A percentile compares a stretch with the other conserved stretches of the same genome.
Evolutionary conservation across 2,888 invertebrate species (phyloP).

Genomic region (Steinernema hermaphroditum): DNA sequence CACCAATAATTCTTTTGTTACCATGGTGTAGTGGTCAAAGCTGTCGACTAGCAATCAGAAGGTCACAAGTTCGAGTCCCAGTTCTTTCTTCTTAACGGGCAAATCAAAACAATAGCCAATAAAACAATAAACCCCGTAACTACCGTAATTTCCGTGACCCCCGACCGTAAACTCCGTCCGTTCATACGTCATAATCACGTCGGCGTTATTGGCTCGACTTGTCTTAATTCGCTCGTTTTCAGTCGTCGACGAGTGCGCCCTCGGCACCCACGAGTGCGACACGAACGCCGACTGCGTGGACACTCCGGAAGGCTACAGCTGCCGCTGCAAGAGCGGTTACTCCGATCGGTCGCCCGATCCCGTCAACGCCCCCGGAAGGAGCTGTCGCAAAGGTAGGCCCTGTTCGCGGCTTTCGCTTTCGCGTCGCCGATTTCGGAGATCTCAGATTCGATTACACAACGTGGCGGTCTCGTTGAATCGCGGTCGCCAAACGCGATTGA

Average conservation of each 20-base stretch:
- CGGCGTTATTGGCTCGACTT: too few relatives aligned
- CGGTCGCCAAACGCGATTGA: slow-evolving; percentile 26
- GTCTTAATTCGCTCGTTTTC: slow-evolving; percentile 35
- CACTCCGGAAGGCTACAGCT: slow-evolving; percentile 60
- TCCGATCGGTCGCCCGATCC: slow-evolving; percentile 57
- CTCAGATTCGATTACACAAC: slow-evolving; percentile 20
- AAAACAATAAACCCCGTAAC: too few relatives aligned
- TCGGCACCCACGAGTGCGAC: slow-evolving; percentile 65
- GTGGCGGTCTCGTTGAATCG: neutral
- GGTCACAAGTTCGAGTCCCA: too few relatives aligned
- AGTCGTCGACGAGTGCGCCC: slow-evolving; percentile 64
- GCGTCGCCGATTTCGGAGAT: neutral
- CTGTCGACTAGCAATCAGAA: too few relatives aligned
- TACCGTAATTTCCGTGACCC: too few relatives aligned
- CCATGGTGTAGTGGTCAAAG: too few relatives aligned
- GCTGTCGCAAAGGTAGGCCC: slow-evolving; percentile 54
- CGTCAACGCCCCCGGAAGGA: slow-evolving; percentile 55
- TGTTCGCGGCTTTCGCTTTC: neutral
- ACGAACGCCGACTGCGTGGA: slow-evolving; percentile 64
- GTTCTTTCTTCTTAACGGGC: too few relatives aligned
- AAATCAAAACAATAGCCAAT: too few relatives aligned
- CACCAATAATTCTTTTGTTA: too few relatives aligned
- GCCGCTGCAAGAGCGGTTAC: slow-evolving; percentile 62
- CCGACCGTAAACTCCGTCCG: too few relatives aligned
- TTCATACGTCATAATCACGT: too few relatives aligned